phyloP scores from a whole-genome alignment of 2,797 vertebrate genomes.

The Antrozous pallidus region DNA sequence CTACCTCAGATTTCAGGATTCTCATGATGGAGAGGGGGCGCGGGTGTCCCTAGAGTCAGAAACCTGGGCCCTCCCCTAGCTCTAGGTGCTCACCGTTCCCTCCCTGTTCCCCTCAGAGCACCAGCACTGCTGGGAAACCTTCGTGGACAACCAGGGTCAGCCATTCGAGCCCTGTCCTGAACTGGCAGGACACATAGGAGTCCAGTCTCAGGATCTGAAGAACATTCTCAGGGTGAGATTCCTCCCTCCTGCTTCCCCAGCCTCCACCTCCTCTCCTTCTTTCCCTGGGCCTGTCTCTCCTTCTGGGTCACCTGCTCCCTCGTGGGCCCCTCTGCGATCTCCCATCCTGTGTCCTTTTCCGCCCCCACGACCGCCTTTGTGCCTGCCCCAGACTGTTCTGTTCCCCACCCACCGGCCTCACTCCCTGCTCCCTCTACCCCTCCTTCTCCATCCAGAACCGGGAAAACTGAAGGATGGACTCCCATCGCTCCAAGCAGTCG shows the following conservation, averaged over 20 bases:
- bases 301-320: neutral
- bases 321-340: neutral
- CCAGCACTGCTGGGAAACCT: neutral
- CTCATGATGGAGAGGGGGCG: no score
- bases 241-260: neutral
- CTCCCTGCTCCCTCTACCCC: neutral
- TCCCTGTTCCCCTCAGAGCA: neutral
- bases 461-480: neutral
- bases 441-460: neutral
- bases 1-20: neutral
- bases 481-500: neutral
- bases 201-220: fast-evolving
- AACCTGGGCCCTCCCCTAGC: no score
- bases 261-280: neutral
- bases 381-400: neutral
- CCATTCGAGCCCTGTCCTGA: neutral
- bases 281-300: neutral
- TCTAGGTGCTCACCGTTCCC: neutral
- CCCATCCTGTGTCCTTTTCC: neutral
- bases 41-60: neutral
- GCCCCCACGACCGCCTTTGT: no score
- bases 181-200: fast-evolving
- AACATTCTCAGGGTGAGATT: neutral
- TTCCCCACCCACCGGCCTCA: neutral
- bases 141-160: neutral